Evolutionary conservation across 2,113 vertebrate genomes (phyloP).

Genomic region (Alectura lathami): DNA sequence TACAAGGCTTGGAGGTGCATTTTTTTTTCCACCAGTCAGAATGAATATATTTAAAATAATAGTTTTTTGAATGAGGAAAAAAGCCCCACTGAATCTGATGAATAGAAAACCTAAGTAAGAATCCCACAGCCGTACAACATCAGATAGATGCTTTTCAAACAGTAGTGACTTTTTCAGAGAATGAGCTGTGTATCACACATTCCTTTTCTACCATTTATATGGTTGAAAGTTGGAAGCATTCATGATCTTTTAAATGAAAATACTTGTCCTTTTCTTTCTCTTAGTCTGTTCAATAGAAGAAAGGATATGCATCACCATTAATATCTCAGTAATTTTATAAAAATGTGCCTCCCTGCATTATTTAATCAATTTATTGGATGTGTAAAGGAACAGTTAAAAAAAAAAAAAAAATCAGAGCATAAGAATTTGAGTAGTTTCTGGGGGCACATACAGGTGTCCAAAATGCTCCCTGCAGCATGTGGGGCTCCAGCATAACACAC

Average conservation of each 20-base stretch:
- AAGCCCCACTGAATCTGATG: not conserved
- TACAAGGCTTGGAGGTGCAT: not conserved
- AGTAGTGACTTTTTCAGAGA: not conserved
- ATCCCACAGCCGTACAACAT: not conserved
- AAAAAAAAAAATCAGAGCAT: not conserved
- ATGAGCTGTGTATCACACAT: not conserved
- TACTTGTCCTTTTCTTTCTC: not conserved
- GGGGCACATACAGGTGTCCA: not conserved
- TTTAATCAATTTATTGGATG: not conserved
- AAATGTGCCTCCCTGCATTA: not conserved
- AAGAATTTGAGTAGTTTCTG: not conserved
- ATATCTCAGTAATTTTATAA: not conserved
- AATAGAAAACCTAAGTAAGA: not conserved
- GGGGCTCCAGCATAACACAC: fast-evolving
- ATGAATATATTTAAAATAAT: not conserved
- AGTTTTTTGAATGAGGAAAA: not conserved
- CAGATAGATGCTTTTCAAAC: not conserved
- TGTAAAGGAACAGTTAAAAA: not conserved
- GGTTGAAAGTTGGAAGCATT: not conserved
- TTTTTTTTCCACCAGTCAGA: not conserved
- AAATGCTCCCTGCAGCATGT: not conserved
- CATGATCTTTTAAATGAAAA: not conserved
- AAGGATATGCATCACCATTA: not conserved
- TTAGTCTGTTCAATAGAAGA: not conserved
- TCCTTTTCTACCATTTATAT: not conserved